Evolutionary conservation across 2,888 invertebrate genomes (phyloP), one percentile per base, ranked within the genome.

Genomic region (Caenorhabditis sp.): DNA sequence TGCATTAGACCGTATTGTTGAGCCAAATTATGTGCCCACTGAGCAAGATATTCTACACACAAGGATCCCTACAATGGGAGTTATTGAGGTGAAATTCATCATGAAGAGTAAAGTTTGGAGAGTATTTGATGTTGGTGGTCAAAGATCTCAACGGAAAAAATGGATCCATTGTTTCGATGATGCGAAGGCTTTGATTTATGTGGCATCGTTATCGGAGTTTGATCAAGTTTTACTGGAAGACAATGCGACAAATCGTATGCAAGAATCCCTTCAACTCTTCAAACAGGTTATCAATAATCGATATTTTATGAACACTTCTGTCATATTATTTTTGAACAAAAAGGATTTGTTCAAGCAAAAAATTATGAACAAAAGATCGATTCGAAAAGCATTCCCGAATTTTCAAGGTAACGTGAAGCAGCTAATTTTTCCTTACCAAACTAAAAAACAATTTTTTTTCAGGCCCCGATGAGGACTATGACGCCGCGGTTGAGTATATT

Each of bases 231-330:
- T 99, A 89, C 96, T 97, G 90, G 99, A 99, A 91, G 99, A 99
- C 89, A 97, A 97, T 91, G 95, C 96, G 90, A 99, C 97, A 92
- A 97, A 99, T 91, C 96, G 97, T 89, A 99, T 99, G 97, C 97
- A 97, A 90, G 99, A 99, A 91, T 96, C 96, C 90, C 91, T 99
- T 90, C 97, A 97, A 91, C 91, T 99, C 87, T 99, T 99, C 90
- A 97, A 97, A 91, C 97, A 97, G 79, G 99, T 99, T 90, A 97
- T 97, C 91, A 99, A 99, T 92, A 99, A 97, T 91, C 97, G 97
- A 91, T 99, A 97, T 96, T 99, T 99, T 90, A 95, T 63, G 14
- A 76, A 76, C 61, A 80, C 80, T 1, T 74, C 74, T 88, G 97
- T 99, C 89, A 99, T 99, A 88, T 92, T 99, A 87, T 99, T 99